These are phyloP conservation scores for Dinocampus coccinellae DNA, from an alignment of 2,888 invertebrate species.

Conservation along the genomic window DNA sequence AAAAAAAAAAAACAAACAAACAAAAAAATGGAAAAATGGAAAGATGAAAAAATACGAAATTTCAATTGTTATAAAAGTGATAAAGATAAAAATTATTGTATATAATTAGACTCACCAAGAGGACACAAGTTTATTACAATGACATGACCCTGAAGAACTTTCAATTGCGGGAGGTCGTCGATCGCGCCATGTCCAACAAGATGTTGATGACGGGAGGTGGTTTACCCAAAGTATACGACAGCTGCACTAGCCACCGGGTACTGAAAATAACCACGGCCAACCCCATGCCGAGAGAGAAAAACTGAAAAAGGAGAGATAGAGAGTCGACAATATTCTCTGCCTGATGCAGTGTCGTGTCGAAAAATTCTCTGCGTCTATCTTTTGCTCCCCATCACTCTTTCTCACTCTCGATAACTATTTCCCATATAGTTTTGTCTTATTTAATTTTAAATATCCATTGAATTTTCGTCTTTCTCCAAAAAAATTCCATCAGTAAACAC, in stretches of 20 bases:
- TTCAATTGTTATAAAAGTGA: too few relatives aligned
- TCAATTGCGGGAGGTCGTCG: constrained; percentile 48
- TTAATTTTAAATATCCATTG: constrained; percentile 28
- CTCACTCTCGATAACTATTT: constrained; percentile 18
- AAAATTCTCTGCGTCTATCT: constrained; percentile 41
- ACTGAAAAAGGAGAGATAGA: constrained; percentile 48
- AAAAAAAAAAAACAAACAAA: too few relatives aligned
- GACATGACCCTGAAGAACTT: constrained; percentile 19
- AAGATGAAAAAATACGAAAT: too few relatives aligned
- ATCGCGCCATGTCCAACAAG: constrained; percentile 42
- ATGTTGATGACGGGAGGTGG: constrained; percentile 60
- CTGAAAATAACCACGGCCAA: constrained; percentile 53
- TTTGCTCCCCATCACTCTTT: constrained; percentile 30
- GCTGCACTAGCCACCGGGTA: constrained; percentile 56
- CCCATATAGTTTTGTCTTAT: neutral
- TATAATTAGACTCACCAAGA: too few relatives aligned
- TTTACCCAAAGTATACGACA: constrained; percentile 61
- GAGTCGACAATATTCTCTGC: constrained; percentile 31
- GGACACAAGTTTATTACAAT: neutral
- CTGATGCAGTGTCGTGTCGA: constrained; percentile 33
- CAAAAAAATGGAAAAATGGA: too few relatives aligned
- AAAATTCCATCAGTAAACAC: neutral
- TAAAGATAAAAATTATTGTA: too few relatives aligned
- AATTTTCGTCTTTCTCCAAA: constrained; percentile 22
- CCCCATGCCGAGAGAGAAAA: constrained; percentile 59